Conservation (phyloP, 2,888 invertebrate species). For the Eustalomyia histrio region DNA sequence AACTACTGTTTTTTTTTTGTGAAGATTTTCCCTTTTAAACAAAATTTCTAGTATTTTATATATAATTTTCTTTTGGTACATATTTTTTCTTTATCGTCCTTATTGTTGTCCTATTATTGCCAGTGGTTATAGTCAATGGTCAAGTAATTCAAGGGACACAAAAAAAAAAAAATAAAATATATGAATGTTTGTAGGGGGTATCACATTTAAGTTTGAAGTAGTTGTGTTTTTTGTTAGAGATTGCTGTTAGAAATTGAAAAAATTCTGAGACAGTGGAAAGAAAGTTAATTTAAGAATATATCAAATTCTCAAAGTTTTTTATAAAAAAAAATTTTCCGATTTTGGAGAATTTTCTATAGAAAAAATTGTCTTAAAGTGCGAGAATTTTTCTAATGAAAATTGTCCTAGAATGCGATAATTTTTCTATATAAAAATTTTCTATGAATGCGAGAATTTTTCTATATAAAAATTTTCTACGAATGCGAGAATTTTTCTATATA, state of each 20-base stretch:
- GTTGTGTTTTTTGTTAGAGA: not conserved
- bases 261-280: no score
- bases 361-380: no score
- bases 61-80: not conserved
- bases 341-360: no score
- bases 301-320: no score
- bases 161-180: not conserved
- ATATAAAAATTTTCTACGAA: no score
- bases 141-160: constrained; percentile 46
- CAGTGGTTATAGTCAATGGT: constrained; percentile 52
- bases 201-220: constrained; percentile 5
- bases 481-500: no score
- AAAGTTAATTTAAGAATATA: no score
- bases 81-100: not conserved
- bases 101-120: constrained; percentile 35
- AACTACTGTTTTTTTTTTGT: not conserved
- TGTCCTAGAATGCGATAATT: no score
- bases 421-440: no score
- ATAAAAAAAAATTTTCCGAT: no score
- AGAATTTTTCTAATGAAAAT: no score
- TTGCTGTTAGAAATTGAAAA: not conserved
- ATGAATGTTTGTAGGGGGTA: not conserved
- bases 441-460: no score
- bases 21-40: not conserved
- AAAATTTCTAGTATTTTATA: not conserved